Base-by-base conservation (phyloP, 2,113 vertebrate species). In the Pteronura brasiliensis region DNA sequence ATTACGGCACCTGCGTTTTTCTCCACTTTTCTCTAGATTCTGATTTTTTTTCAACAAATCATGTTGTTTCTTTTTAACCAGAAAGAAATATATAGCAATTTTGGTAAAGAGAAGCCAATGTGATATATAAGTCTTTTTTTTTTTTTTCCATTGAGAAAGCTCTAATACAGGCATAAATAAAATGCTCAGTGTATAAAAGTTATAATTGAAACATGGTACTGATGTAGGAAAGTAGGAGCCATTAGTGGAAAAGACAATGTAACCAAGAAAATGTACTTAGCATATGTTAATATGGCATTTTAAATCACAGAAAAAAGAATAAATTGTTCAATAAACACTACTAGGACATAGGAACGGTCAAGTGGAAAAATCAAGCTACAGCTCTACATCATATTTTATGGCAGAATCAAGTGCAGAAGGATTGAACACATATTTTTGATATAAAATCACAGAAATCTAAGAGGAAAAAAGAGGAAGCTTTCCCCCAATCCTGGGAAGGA, bases 241-340 rank as follows among this genome's bases (percentile, higher is more conserved):
- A 90, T 93, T 96, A 95, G 47, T 90, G 34, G 61, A 89, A 96
- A 97, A 96, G 65, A 88, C 59, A 95, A 14, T 76, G 18, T 84
- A 65, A 69, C 59, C 63, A 90, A 85, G 25, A 44, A 63, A 61
- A 67, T 42, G 63, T 55, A 93, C 36, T 86, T 80, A 94, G 74
- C 34, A 49, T 5, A 65, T 83, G 52, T 95, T 87, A 96, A 77
- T 52, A 80, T n/a, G 31, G 65, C 34, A 96, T 67, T 90, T 79
- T 44, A 80, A 93, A 69, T 67, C 86, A 97, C 77, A 96, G 31
- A 91, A 31, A 95, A 94, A 91, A 69, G 9, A 87, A 34, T 44
- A 74, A 36, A 59, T 25, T 71, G 1, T 12, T 88, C 47, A 92
- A 10, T 44, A 59, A 74, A 71, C n/a, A 25, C 31, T 36, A 49